Evolutionary conservation across 2,888 invertebrate species (phyloP).

Genomic region (Drosophila suboccidentalis): DNA sequence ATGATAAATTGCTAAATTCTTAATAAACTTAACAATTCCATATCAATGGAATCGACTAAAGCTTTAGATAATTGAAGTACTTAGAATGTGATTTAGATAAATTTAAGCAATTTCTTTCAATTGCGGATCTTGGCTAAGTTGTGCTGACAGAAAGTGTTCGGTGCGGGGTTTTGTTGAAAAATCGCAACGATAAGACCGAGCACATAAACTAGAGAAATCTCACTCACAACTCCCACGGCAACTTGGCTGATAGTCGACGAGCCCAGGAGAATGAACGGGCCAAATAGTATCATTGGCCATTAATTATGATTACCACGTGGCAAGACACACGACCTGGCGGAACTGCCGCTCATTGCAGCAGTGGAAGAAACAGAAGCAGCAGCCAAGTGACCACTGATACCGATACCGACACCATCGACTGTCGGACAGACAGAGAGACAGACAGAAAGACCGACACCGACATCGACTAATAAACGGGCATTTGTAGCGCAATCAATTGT

Average conservation of each 20-base stretch:
- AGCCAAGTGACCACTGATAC: conserved; percentile 37
- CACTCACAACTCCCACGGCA: conserved; percentile 2
- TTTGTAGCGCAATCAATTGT: conserved; percentile 80
- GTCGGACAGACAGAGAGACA: neutral
- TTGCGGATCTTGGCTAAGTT: conserved; percentile 30
- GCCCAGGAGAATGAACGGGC: conserved; percentile 16
- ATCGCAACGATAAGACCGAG: conserved; percentile 56
- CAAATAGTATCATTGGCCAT: conserved; percentile 75
- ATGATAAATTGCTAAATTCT: too few relatives aligned
- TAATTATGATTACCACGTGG: conserved; percentile 81
- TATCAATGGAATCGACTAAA: neutral
- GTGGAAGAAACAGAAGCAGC: conserved; percentile 19
- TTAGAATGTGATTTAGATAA: conserved; percentile 35
- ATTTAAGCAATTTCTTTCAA: conserved; percentile 61
- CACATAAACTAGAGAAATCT: conserved; percentile 63
- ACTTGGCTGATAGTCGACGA: conserved; percentile 4
- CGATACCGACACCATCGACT: neutral
- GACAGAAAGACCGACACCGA: conserved; percentile 29
- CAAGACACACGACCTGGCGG: conserved; percentile 79
- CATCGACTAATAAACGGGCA: conserved; percentile 79
- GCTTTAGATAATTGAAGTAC: conserved; percentile 11
- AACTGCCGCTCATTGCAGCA: conserved; percentile 58
- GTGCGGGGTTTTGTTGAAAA: conserved; percentile 48
- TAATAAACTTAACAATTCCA: neutral
- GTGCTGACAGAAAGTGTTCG: conserved; percentile 37